Conservation (phyloP, 1,140 invertebrate species). For the Plectrocnemia conspersa region DNA sequence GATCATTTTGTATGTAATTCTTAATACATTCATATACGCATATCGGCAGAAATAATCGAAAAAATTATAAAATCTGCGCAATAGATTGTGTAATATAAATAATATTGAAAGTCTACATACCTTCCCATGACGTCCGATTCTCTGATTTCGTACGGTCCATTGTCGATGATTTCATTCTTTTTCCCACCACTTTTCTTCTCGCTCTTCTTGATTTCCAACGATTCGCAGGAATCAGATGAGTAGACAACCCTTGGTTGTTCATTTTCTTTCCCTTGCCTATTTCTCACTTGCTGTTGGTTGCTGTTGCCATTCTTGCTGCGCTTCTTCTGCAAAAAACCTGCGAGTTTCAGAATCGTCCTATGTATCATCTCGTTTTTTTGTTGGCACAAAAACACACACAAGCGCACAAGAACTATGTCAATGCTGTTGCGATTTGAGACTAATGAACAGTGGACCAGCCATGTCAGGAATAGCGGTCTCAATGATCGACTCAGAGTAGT, state of each 20-base stretch:
- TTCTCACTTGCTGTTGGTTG: slow-evolving; percentile 23
- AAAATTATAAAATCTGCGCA: not conserved
- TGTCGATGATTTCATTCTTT: slow-evolving; percentile 27
- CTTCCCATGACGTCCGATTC: slow-evolving; percentile 53
- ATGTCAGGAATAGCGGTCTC: not conserved
- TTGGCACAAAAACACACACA: not conserved
- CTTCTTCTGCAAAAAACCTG: slow-evolving; percentile 42
- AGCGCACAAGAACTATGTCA: not conserved
- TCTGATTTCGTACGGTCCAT: slow-evolving; percentile 47
- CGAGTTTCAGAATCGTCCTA: slow-evolving; percentile 21
- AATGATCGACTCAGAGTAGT: not conserved
- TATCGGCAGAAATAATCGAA: not conserved
- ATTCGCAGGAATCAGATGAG: slow-evolving; percentile 14
- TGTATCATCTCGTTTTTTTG: slow-evolving; percentile 20
- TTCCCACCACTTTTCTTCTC: slow-evolving; percentile 1
- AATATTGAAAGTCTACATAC: slow-evolving; percentile 34
- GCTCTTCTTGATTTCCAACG: not conserved
- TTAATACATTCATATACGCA: not conserved
- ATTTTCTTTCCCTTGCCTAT: slow-evolving; percentile 13
- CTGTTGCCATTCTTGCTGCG: slow-evolving; percentile 39
- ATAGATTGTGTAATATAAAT: not conserved
- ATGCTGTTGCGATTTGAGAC: not conserved
- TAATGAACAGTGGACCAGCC: not conserved
- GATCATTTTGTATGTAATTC: no score
- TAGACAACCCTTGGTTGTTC: slow-evolving; percentile 24